Evolutionary conservation across 2,888 invertebrate species (phyloP).

Genomic region (Patella depressa): DNA sequence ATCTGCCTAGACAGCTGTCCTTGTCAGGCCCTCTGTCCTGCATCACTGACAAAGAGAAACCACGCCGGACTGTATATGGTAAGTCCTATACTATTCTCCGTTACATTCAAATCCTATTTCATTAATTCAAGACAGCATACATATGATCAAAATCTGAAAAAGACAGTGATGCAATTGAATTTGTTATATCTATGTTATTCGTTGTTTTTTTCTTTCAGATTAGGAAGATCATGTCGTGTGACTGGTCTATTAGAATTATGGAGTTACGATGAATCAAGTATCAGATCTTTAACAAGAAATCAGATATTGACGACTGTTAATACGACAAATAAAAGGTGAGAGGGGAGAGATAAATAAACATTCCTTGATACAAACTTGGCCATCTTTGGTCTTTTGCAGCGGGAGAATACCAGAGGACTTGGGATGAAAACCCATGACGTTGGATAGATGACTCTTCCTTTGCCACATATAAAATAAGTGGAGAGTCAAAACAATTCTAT

Average conservation of each 20-base stretch:
- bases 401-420: no score
- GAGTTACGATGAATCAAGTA: conserved; percentile 50
- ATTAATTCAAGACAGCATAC: background rate
- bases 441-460: no score
- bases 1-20: no score
- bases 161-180: background rate
- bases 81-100: conserved; percentile 43
- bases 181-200: no score
- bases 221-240: conserved; percentile 46
- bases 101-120: conserved; percentile 22
- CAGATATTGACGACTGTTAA: conserved; percentile 52
- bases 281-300: conserved; percentile 41
- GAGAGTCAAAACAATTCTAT: no score
- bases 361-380: no score
- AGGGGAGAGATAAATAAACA: no score
- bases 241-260: conserved; percentile 59
- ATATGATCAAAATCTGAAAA: background rate
- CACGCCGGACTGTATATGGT: conserved; percentile 30
- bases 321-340: conserved; percentile 48
- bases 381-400: no score
- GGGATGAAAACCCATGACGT: no score
- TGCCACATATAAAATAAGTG: no score
- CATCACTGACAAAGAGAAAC: no score
- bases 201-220: conserved; percentile 35
- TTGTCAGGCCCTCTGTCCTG: no score